These are phyloP conservation scores for Agrotis clavis DNA, from an alignment of 2,888 invertebrate genomes.

Conservation along the genomic window DNA sequence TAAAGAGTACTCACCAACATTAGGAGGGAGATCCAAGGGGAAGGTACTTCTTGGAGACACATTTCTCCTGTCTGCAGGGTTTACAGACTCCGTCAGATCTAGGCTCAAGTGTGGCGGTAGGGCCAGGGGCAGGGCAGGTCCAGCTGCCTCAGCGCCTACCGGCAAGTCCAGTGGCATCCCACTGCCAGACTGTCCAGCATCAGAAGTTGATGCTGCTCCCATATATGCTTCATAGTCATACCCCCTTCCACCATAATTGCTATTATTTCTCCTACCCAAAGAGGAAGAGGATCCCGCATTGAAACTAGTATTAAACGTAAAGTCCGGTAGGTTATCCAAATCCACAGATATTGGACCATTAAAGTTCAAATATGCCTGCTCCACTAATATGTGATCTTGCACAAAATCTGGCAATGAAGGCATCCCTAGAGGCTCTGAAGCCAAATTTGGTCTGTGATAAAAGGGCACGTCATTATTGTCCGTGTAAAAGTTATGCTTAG, in stretches of 20 bases:
- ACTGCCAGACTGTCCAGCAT: conserved; percentile 73
- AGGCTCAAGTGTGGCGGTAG: conserved; percentile 84
- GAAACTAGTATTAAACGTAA: conserved; percentile 91
- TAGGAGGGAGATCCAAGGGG: conserved; percentile 87
- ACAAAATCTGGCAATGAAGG: conserved; percentile 96
- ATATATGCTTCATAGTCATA: conserved; percentile 84
- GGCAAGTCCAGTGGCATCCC: conserved; percentile 84
- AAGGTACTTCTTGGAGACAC: conserved; percentile 85
- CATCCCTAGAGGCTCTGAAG: conserved; percentile 88
- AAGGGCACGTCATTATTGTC: conserved; percentile 83
- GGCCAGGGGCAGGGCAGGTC: conserved; percentile 79
- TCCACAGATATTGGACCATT: conserved; percentile 90
- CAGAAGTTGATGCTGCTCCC: conserved; percentile 80
- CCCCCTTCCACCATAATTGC: conserved; percentile 78
- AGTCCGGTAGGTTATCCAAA: conserved; percentile 93
- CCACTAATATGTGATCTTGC: conserved; percentile 96
- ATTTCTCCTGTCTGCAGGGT: conserved; percentile 85
- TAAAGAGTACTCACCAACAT: conserved; percentile 79
- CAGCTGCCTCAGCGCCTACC: conserved; percentile 80
- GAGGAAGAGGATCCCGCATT: conserved; percentile 85
- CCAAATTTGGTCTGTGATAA: conserved; percentile 86
- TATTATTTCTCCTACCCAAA: conserved; percentile 81
- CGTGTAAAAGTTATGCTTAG: conserved; percentile 88
- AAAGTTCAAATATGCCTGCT: conserved; percentile 93
- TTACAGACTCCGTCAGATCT: conserved; percentile 88